A percentile compares a stretch with the other conserved stretches of the same genome.
Conservation (phyloP, 2,113 vertebrate genomes). For the Sigmodon hispidus region DNA sequence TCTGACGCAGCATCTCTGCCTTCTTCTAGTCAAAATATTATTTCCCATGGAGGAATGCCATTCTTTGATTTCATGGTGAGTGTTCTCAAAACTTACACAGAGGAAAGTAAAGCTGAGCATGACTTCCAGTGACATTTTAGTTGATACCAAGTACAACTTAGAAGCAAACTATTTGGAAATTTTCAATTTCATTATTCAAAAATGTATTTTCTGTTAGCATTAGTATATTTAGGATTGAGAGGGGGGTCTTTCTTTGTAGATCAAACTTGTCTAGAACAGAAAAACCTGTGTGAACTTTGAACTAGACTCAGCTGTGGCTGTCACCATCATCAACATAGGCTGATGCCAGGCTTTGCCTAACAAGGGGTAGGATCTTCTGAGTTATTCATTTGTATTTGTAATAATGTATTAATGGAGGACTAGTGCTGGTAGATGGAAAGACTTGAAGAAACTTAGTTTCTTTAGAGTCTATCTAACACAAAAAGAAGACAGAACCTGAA, state of each 20-base stretch:
- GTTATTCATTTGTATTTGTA: neutral
- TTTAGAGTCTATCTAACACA: neutral
- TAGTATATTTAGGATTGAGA: neutral
- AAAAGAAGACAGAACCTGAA: neutral
- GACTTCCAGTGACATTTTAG: neutral
- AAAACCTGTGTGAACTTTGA: neutral
- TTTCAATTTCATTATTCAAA: neutral
- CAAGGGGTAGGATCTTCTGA: neutral
- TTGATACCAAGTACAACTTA: neutral
- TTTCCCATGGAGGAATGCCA: neutral
- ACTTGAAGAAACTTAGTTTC: neutral
- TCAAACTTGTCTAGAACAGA: neutral
- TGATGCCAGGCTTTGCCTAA: neutral
- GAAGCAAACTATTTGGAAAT: neutral
- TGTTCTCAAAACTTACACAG: neutral
- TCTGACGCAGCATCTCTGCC: neutral
- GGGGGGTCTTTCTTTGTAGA: neutral
- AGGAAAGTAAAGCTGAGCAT: neutral
- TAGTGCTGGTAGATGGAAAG: neutral
- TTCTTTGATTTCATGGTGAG: neutral
- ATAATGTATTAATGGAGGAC: neutral
- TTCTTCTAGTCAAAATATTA: slow-evolving; percentile 26
- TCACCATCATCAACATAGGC: neutral
- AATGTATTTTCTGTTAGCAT: too few species aligned
- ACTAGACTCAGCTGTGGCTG: neutral